phyloP scores from a whole-genome alignment of 2,113 vertebrate species.

The Cavia porcellus region DNA sequence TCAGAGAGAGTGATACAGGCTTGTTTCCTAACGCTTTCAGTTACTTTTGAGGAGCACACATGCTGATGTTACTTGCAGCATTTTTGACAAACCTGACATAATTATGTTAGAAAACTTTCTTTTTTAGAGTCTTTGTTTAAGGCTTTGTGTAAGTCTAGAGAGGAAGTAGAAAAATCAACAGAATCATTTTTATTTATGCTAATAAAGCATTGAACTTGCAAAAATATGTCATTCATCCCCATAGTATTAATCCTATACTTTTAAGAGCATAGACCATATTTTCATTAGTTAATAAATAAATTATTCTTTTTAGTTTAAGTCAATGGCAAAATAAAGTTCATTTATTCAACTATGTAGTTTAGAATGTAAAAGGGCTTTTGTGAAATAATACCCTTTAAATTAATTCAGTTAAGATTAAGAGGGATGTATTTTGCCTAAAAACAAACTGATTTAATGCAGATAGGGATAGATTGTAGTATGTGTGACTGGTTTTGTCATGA shows the following conservation, averaged over 20 bases:
- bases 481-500: neutral
- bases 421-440: neutral
- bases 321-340: neutral
- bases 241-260: neutral
- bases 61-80: neutral
- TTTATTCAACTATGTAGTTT: neutral
- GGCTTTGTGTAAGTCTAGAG: neutral
- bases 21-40: neutral
- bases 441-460: neutral
- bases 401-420: neutral
- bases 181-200: conserved; percentile 6
- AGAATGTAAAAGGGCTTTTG: conserved; percentile 4
- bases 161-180: conserved; percentile 7
- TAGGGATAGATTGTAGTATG: neutral
- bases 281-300: conserved; percentile 7
- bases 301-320: conserved; percentile 34
- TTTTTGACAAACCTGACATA: neutral
- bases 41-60: neutral
- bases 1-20: neutral
- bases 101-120: neutral
- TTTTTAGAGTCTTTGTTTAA: conserved; percentile 2
- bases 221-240: neutral
- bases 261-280: neutral
- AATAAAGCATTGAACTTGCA: neutral
- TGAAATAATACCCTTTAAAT: neutral